Base-by-base conservation (phyloP, 2,888 invertebrate species). In the Exephanes ischioxanthus region DNA sequence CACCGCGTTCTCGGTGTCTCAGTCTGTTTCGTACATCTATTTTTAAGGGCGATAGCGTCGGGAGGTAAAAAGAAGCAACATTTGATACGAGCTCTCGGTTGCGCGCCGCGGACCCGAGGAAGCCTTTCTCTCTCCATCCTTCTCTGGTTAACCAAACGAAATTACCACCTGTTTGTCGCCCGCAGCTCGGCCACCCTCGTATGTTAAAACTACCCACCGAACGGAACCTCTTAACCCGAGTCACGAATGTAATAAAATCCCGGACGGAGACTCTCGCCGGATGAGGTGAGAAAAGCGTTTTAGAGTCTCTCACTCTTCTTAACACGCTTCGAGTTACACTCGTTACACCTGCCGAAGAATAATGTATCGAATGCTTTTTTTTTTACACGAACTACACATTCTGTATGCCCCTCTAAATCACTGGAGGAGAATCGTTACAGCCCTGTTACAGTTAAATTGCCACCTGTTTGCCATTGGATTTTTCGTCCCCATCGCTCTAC, bases 191-290 rank as follows among this genome's bases (percentile, higher is more conserved):
- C 68, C 51, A 53, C 37, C 51, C 37, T 45, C 71, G 51, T 75
- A 81, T 37, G 80, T 53, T 78, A 71, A 75, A 73, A 51, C 71
- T 41, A 37, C 48, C 66, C 67, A 51, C 75, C 58, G 4, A 26
- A 22, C 11, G 26, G 7, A 66, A 77, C 30, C 85, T 77, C 70
- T 80, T 77, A 68, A 72, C 61, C 76, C 83, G 48, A 72, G 83
- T 72, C 80, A 77, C 80, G 85, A 83, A 83, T 76, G 80, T 73
- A 73, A 83, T 83, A 85, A 83, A 83, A 85, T 77, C 55, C 26
- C 14, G 45, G 45, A 45, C 45, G 45, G 45, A 45, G 5, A 11
- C 14, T 14, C 45, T 22, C 11, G 61, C n/a, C 19, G n/a, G 63
- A 22, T 66, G 66, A 71, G 41, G 51, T 76, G 70, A 75, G 58